Percentiles rank a stretch among this genome's conserved stretches.
These are phyloP conservation scores for Heliconius aoede DNA, from an alignment of 2,888 invertebrate species.

Conservation along the genomic window DNA sequence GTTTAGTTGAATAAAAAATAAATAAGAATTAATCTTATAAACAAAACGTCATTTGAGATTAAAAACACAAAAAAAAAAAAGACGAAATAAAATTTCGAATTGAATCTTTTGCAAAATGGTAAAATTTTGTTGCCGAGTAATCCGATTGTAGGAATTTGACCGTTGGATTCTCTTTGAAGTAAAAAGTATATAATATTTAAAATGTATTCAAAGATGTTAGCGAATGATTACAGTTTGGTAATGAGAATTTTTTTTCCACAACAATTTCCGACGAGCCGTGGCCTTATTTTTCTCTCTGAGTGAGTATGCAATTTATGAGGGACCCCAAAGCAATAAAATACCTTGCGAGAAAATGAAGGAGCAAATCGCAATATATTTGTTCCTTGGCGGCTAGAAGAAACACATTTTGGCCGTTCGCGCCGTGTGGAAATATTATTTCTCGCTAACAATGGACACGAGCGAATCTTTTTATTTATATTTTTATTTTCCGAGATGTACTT, in stretches of 20 bases:
- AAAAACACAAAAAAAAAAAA: neutral
- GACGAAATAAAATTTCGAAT: neutral
- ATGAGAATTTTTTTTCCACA: slow-evolving; percentile 73
- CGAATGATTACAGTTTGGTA: slow-evolving; percentile 57
- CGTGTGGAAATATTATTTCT: slow-evolving; percentile 65
- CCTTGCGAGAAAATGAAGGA: slow-evolving; percentile 83
- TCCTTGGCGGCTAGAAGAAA: slow-evolving; percentile 76
- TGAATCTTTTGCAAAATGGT: neutral
- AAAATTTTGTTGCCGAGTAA: neutral
- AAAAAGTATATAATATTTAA: slow-evolving; percentile 34
- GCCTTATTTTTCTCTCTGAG: slow-evolving; percentile 81
- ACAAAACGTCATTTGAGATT: neutral
- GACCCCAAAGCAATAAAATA: slow-evolving; percentile 82
- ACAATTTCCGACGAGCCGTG: slow-evolving; percentile 72
- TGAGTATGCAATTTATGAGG: slow-evolving; percentile 81
- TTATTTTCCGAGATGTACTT: slow-evolving; percentile 40
- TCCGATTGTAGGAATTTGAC: slow-evolving; percentile 2
- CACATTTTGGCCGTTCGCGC: slow-evolving; percentile 74
- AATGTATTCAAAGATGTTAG: slow-evolving; percentile 37
- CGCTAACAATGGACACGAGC: slow-evolving; percentile 46
- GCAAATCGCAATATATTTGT: slow-evolving; percentile 83
- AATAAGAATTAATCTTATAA: neutral
- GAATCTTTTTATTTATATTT: slow-evolving; percentile 46
- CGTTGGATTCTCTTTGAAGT: slow-evolving; percentile 42
- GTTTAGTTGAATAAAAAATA: neutral